Percentiles rank a stretch among this genome's conserved stretches.
These are phyloP conservation scores for Paramormyrops hopkinsi DNA, from an alignment of 2,797 vertebrate genomes.

Conservation along the genomic window DNA sequence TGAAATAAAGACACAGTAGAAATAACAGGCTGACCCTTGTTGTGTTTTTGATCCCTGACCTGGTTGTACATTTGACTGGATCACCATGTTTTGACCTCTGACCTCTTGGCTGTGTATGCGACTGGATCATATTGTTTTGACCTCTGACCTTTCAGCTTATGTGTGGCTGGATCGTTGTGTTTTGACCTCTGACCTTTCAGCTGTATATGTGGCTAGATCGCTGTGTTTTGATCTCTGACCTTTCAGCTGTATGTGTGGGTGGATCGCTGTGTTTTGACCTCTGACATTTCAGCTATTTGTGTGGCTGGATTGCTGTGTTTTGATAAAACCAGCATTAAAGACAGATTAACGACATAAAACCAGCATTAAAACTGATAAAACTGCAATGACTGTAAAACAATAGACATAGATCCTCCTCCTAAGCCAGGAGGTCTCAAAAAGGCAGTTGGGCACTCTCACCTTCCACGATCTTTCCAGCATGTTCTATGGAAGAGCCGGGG, in stretches of 20 bases:
- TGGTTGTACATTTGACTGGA: background rate
- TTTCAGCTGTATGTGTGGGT: too few relatives aligned
- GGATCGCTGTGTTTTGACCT: too few relatives aligned
- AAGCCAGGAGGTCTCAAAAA: background rate
- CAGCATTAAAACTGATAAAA: background rate
- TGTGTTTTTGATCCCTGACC: background rate
- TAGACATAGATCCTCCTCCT: background rate
- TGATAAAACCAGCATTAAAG: background rate
- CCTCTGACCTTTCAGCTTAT: background rate
- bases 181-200: background rate
- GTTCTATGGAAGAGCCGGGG: conserved; percentile 84
- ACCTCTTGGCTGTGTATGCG: background rate
- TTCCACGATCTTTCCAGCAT: conserved; percentile 80
- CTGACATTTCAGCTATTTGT: too few relatives aligned
- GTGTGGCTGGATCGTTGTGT: background rate
- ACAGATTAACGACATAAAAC: background rate
- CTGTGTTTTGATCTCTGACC: too few relatives aligned
- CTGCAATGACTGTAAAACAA: background rate
- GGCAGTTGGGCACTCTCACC: conserved; percentile 64
- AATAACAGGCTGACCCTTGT: background rate
- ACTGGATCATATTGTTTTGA: background rate
- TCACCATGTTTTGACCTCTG: background rate
- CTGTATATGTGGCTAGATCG: too few relatives aligned
- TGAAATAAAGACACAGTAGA: background rate
- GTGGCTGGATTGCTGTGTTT: background rate